Conservation (phyloP, 2,888 invertebrate genomes). For the Lycaena phlaeas region DNA sequence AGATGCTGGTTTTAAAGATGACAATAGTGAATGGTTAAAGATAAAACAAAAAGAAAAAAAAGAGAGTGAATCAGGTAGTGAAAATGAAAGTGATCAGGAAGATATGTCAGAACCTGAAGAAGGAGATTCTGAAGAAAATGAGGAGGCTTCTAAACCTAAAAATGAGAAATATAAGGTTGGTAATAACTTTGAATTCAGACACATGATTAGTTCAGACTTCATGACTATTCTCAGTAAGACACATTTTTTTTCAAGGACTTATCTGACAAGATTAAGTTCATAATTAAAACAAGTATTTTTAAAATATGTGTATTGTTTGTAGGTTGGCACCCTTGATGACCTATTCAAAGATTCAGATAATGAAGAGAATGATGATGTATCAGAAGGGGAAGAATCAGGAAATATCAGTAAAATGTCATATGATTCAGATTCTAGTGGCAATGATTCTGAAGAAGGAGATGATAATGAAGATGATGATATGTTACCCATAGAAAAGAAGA, state of each 20-base stretch:
- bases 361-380: slow-evolving; percentile 46
- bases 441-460: slow-evolving; percentile 39
- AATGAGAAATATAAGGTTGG: slow-evolving; percentile 55
- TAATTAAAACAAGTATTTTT: too few relatives aligned
- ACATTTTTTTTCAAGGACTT: too few relatives aligned
- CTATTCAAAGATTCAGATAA: slow-evolving; percentile 64
- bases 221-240: too few relatives aligned
- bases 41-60: slow-evolving; percentile 62
- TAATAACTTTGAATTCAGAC: too few relatives aligned
- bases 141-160: slow-evolving; percentile 29
- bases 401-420: slow-evolving; percentile 40
- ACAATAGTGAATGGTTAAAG: slow-evolving; percentile 81
- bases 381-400: slow-evolving; percentile 29
- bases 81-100: slow-evolving; percentile 11
- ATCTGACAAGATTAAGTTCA: too few relatives aligned
- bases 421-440: slow-evolving; percentile 45
- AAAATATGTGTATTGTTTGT: too few relatives aligned
- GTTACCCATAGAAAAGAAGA: slow-evolving; percentile 89
- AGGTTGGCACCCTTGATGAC: slow-evolving; percentile 69
- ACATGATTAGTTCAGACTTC: too few relatives aligned
- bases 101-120: slow-evolving; percentile 27
- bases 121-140: slow-evolving; percentile 31
- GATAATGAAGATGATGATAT: slow-evolving; percentile 76
- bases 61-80: slow-evolving; percentile 30
- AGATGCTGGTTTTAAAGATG: slow-evolving; percentile 78